Conservation (phyloP, 2,113 vertebrate genomes). For the Cygnus atratus region DNA sequence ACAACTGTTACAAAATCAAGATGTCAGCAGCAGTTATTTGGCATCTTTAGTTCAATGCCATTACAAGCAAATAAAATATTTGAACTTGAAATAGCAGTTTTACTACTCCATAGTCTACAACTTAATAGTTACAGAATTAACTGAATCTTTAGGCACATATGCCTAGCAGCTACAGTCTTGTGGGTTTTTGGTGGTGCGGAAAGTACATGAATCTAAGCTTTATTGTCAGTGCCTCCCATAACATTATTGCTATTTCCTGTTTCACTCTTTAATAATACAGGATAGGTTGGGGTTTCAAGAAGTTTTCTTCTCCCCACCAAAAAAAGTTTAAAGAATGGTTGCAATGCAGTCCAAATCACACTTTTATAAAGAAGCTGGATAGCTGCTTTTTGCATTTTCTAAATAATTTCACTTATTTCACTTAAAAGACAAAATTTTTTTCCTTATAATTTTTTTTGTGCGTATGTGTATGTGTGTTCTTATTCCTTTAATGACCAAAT, state of each 20-base stretch:
- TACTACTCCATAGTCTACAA: not conserved
- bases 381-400: constrained; percentile 63
- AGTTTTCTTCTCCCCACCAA: not conserved
- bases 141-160: constrained; percentile 46
- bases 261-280: constrained; percentile 69
- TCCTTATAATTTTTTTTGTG: not conserved
- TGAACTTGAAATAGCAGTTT: not conserved
- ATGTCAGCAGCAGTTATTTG: not conserved
- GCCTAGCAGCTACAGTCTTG: constrained; percentile 54
- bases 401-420: constrained; percentile 36
- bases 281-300: constrained; percentile 25
- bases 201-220: constrained; percentile 60
- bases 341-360: constrained; percentile 62
- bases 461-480: not conserved
- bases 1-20: not conserved
- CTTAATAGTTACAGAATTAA: constrained; percentile 20
- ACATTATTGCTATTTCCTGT: constrained; percentile 74
- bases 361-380: constrained; percentile 58
- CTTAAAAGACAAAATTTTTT: constrained; percentile 48
- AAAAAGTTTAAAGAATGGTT: constrained; percentile 47
- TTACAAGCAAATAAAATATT: not conserved
- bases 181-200: constrained; percentile 4
- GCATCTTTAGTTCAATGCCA: not conserved
- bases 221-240: constrained; percentile 64
- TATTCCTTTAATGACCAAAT: not conserved